Evolutionary conservation across 1,140 invertebrate species (phyloP), one percentile per base, ranked within the genome.

Genomic region (Drosophila pseudoobscura): DNA sequence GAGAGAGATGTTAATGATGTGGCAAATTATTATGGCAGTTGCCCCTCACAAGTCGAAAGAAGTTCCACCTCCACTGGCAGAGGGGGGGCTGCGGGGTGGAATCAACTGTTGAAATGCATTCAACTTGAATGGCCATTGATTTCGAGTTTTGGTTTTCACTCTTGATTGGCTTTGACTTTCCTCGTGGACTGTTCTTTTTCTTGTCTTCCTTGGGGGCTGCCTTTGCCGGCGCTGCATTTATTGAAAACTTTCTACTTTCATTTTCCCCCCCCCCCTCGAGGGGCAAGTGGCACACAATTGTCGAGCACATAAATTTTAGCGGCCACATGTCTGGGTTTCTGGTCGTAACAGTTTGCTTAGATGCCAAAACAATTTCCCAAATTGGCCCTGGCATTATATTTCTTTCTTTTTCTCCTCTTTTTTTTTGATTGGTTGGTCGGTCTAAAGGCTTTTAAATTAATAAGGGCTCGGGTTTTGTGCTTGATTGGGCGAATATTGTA

Each of bases 21-120:
- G 84, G 84, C 83, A 88, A 88, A 88, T 88, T 88, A 88, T 88
- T 83, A 88, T 88, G 72, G 79, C 79, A 80, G 72, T 68, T 82
- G 78, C 63, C 82, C 11, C 35, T 13, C 35, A 39, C 13, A 39
- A 80, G 82, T 82, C 80, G 73, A 70, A 64, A 29, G 51, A 31
- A 35, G 43, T 11, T 44, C 17, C 3, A 24, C 24, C 24, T 4
- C 24, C 3, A 20, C 31, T 31, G 22, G 7, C 0, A 8, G 8
- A 2, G 22, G 45, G 22, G 35, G 9, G 41, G 6, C 26, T 13
- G 2, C 4, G 44, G 8, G 45, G 22, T 24, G 26, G 11, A 72
- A 44, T 47, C 44, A 77, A 60, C 71, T 74, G 68, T 76, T 58
- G 51, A 75, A 82, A 87, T 80, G 82, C 82, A 87, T 84, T 84